Percentiles rank a stretch among this genome's conserved stretches.
phyloP scores from a whole-genome alignment of 2,113 vertebrate species.

The Okapia johnstoni region DNA sequence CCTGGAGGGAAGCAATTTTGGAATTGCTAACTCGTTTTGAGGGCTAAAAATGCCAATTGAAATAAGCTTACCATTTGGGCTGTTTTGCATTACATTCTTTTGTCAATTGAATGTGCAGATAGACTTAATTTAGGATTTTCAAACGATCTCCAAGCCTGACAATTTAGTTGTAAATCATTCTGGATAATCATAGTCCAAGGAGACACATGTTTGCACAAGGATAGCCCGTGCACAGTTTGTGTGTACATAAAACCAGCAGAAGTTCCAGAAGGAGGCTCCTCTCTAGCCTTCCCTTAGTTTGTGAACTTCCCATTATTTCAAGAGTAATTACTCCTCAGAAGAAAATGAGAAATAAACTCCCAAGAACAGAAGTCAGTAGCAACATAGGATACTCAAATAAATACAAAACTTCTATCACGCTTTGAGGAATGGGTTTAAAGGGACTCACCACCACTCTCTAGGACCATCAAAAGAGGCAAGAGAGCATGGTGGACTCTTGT shows the following conservation, averaged over 20 bases:
- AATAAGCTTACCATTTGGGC: neutral
- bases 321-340: neutral
- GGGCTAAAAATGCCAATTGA: neutral
- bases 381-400: neutral
- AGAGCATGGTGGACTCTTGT: neutral
- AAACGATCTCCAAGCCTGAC: neutral
- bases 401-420: neutral
- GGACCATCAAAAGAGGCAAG: neutral
- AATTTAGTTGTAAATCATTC: neutral
- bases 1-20: neutral
- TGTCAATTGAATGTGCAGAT: neutral
- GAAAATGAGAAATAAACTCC: neutral
- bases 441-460: neutral
- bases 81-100: neutral
- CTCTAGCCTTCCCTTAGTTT: neutral
- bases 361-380: neutral
- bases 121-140: neutral
- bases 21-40: neutral
- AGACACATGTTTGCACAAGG: neutral
- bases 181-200: neutral
- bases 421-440: neutral
- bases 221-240: neutral
- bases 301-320: neutral
- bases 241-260: neutral
- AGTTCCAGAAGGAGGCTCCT: neutral